Evolutionary conservation across 2,888 invertebrate species (phyloP), one percentile per base, ranked within the genome.

Genomic region (Aleiodes testaceus): DNA sequence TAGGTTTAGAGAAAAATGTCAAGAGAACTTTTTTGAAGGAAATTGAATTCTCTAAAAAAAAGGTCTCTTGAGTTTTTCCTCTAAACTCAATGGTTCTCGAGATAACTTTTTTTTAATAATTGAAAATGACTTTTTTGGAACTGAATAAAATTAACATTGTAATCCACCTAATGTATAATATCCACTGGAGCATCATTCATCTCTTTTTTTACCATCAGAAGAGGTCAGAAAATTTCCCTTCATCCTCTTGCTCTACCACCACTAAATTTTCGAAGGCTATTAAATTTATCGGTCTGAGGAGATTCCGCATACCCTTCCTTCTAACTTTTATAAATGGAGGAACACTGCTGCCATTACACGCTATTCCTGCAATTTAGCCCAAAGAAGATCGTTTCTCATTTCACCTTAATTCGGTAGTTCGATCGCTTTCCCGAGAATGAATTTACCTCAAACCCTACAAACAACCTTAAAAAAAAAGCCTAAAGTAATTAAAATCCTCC

Each of bases 291-390:
- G 81, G 68, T 59, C 42, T 69, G 61, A 70, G 69, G 66, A 44
- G 59, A 69, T 61, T 53, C 22, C 26, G 18, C 16, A 63, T 61
- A 55, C 67, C 79, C 36, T 36, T 9, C 78, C 79, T 77, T 26
- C 80, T 78, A 83, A 84, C 82, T 85, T 85, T 85, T 84, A 85
- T 84, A 83, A 85, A 85, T 83, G 80, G 79, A 77, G 78, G 73
- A 59, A 70, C 74, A 69, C 65, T 36, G 76, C 72, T 73, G 64
- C 74, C 66, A 72, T 72, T 72, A 70, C 66, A 52, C 67, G 70
- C 53, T 64, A 72, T 66, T 74, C 73, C 73, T 78, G 79, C 82
- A 82, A 84, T 84, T 83, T 82, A 82, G 26, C 16, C 79, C 79
- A 82, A 84, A 83, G 82, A 83, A 81, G 78, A 81, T 82, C 82